Conservation (phyloP, 2,888 invertebrate genomes). For the Parnassius orleans region DNA sequence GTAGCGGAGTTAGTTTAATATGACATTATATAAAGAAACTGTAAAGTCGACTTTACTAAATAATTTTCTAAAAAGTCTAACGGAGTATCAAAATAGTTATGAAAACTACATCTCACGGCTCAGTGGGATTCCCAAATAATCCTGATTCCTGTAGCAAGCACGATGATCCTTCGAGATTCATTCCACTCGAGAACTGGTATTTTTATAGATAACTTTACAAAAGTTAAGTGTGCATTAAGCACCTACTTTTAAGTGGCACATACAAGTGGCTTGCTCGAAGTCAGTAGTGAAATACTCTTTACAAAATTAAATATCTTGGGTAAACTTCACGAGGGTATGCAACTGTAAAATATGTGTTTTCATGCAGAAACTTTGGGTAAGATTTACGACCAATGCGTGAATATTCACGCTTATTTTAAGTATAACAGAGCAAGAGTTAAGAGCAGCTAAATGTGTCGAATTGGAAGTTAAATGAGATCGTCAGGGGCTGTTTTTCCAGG, state of each 20-base stretch:
- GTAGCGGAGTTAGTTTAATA: constrained; percentile 19
- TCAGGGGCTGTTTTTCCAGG: constrained; percentile 54
- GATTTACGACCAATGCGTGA: constrained; percentile 6
- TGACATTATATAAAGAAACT: constrained; percentile 8
- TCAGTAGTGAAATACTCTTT: constrained; percentile 9
- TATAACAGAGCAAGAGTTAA: constrained; percentile 16
- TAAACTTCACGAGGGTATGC: constrained; percentile 3
- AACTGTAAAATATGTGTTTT: constrained; percentile 3
- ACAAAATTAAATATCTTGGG: constrained; percentile 8
- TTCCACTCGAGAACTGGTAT: constrained; percentile 35
- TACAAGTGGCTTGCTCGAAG: not conserved
- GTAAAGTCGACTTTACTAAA: too few relatives aligned
- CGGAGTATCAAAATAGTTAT: too few relatives aligned
- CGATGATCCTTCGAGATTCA: too few relatives aligned
- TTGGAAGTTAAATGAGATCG: constrained; percentile 50
- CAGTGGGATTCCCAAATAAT: too few relatives aligned
- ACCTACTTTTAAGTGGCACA: constrained; percentile 4
- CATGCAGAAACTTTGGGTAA: not conserved
- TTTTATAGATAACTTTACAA: constrained; percentile 29
- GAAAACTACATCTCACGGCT: too few relatives aligned
- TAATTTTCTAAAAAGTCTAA: too few relatives aligned
- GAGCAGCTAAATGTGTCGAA: constrained; percentile 57
- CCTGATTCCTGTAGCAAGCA: too few relatives aligned
- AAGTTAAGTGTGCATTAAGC: constrained; percentile 32
- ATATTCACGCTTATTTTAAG: constrained; percentile 1